Base-by-base conservation (phyloP, 2,888 invertebrate species). In the Unio delphinus region DNA sequence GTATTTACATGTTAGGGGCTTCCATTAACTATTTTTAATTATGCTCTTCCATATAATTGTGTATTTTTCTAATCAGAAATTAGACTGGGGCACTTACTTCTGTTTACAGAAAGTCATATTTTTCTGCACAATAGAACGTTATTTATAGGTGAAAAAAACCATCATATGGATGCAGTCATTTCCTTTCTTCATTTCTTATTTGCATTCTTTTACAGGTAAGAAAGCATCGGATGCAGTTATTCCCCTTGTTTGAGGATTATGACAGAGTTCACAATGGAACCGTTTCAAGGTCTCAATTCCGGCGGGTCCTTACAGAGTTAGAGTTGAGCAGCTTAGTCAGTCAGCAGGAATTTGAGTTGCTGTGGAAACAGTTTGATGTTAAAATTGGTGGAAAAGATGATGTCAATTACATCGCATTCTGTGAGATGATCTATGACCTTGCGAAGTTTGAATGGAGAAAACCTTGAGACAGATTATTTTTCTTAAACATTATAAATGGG, bases 211-310 rank as follows among this genome's bases (percentile, higher is more conserved):
- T 74, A 1, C 78, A 90, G 90, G 90, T 90, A 11, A 80, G 87
- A 54, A 84, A 87, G 68, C 84, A 85, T 55, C 83, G 86, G 58
- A 89, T 90, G 80, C 89, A 89, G 80, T 79, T 90, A 69, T 89
- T 88, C 76, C 90, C 90, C n/a, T 76, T 89, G 75, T 89, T 90
- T 79, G 88, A 90, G 74, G 90, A 90, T 80, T 90, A 87, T 64
- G 90, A 90, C 75, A 73, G 82, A 62, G 87, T 89, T 18, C 87
- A 90, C 80, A 89, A 86, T 71, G 90, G 90, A 20, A 83, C 85
- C n/a, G 87, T 90, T 18, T 86, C 89, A 23, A 76, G 84, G 67
- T 86, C 85, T 54, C 90, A 90, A 82, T 90, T 90, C 81, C 81
- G 88, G 45, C 78, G 90, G 54, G 89, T 89, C 5, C 84, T 90